A percentile compares a stretch with the other conserved stretches of the same genome.
Evolutionary conservation across 1,140 invertebrate species (phyloP).

Genomic region (Macrobrachium rosenbergii): DNA sequence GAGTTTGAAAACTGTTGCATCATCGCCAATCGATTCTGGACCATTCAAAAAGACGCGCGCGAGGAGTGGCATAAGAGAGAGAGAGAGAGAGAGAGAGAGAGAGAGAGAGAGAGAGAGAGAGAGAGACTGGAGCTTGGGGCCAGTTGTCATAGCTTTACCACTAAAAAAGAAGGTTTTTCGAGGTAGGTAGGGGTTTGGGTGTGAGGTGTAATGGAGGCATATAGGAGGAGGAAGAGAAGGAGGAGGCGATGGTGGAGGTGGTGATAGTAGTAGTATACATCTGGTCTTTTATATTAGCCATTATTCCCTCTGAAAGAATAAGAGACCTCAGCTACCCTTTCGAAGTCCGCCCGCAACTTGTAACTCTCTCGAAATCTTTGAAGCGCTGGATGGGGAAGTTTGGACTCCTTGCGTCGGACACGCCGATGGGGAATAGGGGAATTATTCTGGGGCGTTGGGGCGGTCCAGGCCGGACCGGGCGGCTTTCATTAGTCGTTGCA

Average conservation of each 20-base stretch:
- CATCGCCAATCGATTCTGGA: conserved; percentile 31
- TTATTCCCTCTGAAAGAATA: neutral
- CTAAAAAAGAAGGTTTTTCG: too few relatives aligned
- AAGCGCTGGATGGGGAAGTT: neutral
- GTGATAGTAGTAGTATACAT: neutral
- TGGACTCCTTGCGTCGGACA: neutral
- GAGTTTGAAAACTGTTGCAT: conserved; percentile 41
- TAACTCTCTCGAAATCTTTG: neutral
- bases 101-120: neutral
- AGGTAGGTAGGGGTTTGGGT: neutral
- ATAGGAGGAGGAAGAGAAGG: neutral
- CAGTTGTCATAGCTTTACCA: too few relatives aligned
- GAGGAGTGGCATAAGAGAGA: neutral
- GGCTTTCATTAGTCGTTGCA: neutral
- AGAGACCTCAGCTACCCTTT: neutral
- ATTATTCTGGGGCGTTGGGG: neutral
- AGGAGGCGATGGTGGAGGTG: too few relatives aligned
- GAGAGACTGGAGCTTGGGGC: too few relatives aligned
- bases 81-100: conserved; percentile 4
- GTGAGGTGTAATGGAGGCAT: too few relatives aligned
- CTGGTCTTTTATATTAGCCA: neutral
- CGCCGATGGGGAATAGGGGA: neutral
- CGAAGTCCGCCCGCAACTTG: neutral
- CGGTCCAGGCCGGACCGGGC: too few relatives aligned
- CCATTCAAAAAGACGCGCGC: conserved; percentile 20